Percentiles rank a stretch among this genome's conserved stretches.
These are phyloP conservation scores for Sussaba pulchella DNA, from an alignment of 2,888 invertebrate genomes.

Conservation along the genomic window DNA sequence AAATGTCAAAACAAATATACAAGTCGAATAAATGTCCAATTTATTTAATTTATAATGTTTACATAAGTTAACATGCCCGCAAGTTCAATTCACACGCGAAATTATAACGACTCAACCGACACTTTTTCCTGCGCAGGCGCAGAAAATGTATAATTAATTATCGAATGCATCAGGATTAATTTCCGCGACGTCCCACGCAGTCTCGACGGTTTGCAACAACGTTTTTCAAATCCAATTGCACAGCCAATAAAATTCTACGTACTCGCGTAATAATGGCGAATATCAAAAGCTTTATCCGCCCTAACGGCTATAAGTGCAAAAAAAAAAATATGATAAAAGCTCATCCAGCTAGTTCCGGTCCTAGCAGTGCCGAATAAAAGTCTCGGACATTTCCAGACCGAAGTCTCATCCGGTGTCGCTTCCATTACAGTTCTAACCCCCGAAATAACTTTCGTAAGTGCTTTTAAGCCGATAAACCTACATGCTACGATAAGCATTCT, in stretches of 20 bases:
- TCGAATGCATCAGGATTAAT: not conserved
- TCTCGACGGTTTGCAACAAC: not conserved
- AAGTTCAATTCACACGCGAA: not conserved
- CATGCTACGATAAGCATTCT: constrained; percentile 1
- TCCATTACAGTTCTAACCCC: constrained; percentile 41
- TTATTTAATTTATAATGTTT: too few species aligned
- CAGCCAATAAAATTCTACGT: not conserved
- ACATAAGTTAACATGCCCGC: not conserved
- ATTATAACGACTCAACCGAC: not conserved
- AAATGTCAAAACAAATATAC: too few species aligned
- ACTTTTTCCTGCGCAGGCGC: not conserved
- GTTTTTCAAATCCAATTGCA: not conserved
- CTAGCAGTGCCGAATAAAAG: not conserved
- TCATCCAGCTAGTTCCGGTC: constrained; percentile 1
- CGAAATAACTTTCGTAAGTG: constrained; percentile 57
- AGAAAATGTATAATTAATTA: not conserved
- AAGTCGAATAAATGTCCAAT: too few species aligned
- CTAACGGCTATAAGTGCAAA: not conserved
- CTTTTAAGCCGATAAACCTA: constrained; percentile 13
- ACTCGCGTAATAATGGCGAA: not conserved
- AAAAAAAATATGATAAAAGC: not conserved
- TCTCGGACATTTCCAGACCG: not conserved
- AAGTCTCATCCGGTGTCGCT: constrained; percentile 18
- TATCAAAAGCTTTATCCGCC: not conserved
- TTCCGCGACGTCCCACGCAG: not conserved